Base-by-base conservation (phyloP, 2,888 invertebrate genomes). In the Pterobdella sp. region DNA sequence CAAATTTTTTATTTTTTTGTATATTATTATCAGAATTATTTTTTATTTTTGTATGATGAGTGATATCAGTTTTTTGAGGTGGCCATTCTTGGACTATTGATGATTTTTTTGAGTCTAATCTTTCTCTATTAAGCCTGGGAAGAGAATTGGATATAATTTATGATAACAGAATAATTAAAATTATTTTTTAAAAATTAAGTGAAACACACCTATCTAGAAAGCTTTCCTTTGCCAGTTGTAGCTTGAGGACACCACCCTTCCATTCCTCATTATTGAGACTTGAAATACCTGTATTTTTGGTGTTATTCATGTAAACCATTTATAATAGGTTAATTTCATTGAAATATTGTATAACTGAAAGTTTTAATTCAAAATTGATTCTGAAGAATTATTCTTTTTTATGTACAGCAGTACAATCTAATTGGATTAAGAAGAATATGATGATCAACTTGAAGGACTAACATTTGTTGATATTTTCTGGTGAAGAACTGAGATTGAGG, bases 201-300 rank as follows among this genome's bases (percentile, higher is more conserved):
- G 42, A 42, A 42, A 42, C 42, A n/a, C n/a, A 71, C 71, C 71
- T 71, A 29, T 71, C 71, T 22, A 71, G 26, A 31, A 71, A 71
- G 34, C 60, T 71, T 35, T 71, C 71, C 26, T 52, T 71, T 4
- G 71, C 71, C n/a, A 71, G 31, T 52, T 71, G 71, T n/a, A 71
- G 60, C 71, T 52, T 56, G 34, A 71, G 0, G 1, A 26, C 36
- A 14, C 34, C 56, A 4, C 71, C 71, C 29, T 63, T 63, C 71
- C 71, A 71, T 14, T 26, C 10, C n/a, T 56, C 60, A n/a, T 56
- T 56, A n/a, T 56, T 56, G n/a, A 56, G n/a, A 56, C 60, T 56
- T 56, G 60, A 14, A 26, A 56, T 56, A 22, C 60, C 60, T 56
- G 60, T 42, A 22, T 7, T n/a, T n/a, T 42, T 42, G 49, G 49